These are phyloP conservation scores for Pseudorhiza aurosa DNA, from an alignment of 30 jellyfish, hydroid and myxozoan species.

Conservation along the genomic window DNA sequence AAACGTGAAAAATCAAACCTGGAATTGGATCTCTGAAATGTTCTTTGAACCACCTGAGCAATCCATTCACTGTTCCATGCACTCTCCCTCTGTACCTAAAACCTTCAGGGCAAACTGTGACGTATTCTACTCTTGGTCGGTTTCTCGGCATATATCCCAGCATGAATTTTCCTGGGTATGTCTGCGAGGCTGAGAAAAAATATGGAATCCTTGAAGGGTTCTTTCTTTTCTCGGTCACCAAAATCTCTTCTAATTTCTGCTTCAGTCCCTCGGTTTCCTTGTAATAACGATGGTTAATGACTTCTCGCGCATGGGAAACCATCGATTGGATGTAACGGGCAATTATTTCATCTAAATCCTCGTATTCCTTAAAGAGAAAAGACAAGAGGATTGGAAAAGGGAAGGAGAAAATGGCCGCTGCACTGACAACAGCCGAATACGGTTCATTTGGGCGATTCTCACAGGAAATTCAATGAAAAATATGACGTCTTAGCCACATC, in stretches of 20 bases:
- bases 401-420: too few species aligned
- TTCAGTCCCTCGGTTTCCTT: conserved; percentile 88
- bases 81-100: conserved; percentile 94
- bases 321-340: conserved; percentile 96
- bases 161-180: conserved; percentile 96
- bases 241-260: conserved; percentile 90
- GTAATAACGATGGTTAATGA: conserved; percentile 86
- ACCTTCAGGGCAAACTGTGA: conserved; percentile 96
- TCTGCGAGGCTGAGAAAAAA: conserved; percentile 87
- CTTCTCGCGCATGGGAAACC: conserved; percentile 92
- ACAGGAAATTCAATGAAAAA: too few species aligned
- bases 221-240: conserved; percentile 86
- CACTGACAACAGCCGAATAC: too few species aligned
- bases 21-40: conserved; percentile 99
- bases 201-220: conserved; percentile 98
- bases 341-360: conserved; percentile 97
- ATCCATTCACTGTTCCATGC: conserved; percentile 81
- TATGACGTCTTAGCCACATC: too few species aligned
- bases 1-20: conserved; percentile 80
- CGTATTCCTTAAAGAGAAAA: conserved; percentile 83
- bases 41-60: conserved; percentile 97
- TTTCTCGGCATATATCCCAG: conserved; percentile 99
- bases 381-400: too few species aligned
- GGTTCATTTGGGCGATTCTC: too few species aligned
- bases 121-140: conserved; percentile 88